Evolutionary conservation across 2,797 vertebrate species (phyloP).

Genomic region (Betta splendens): DNA sequence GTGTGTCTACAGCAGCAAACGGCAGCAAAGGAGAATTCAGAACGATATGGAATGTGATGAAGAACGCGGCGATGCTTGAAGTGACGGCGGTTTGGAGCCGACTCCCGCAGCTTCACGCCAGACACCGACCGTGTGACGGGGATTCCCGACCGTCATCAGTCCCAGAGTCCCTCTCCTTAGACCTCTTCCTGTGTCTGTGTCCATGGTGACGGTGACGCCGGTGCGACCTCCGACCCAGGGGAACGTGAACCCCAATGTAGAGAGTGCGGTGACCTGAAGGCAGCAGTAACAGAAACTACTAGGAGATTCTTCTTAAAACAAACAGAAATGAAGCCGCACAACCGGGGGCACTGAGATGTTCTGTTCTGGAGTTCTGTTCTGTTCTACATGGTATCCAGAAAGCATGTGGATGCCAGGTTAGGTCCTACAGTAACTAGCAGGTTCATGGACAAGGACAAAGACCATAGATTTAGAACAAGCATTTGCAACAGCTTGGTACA

Average conservation of each 20-base stretch:
- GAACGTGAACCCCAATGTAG: constrained; percentile 97
- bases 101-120: no score
- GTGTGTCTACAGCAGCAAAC: constrained; percentile 84
- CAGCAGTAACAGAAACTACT: neutral
- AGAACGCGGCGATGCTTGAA: neutral
- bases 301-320: no score
- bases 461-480: no score
- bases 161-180: constrained; percentile 92
- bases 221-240: constrained; percentile 92
- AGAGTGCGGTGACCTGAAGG: constrained; percentile 90
- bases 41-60: neutral
- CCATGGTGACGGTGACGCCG: constrained; percentile 95
- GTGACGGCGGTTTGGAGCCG: neutral
- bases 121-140: constrained; percentile 89
- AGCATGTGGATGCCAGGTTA: no score
- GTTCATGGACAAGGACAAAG: no score
- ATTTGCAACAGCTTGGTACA: no score
- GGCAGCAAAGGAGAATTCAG: neutral
- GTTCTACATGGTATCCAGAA: no score
- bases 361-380: no score
- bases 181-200: constrained; percentile 95
- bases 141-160: constrained; percentile 94
- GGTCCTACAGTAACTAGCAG: no score
- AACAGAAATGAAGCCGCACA: no score
- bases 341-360: no score